Conservation (phyloP, 2,113 vertebrate genomes). For the Arvicanthis niloticus region DNA sequence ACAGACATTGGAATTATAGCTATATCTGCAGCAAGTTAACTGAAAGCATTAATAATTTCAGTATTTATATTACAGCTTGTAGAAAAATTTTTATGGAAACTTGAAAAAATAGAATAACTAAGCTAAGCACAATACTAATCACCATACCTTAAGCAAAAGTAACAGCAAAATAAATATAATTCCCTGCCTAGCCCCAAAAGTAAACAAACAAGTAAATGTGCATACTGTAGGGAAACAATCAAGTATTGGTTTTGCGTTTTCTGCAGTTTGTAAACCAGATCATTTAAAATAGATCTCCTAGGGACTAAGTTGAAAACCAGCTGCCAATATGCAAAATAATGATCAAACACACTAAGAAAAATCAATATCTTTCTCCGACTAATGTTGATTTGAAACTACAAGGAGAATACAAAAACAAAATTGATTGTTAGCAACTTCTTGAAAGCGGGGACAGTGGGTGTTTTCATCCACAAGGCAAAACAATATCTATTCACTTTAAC, state of each 20-base stretch:
- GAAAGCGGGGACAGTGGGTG: background rate
- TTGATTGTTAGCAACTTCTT: slow-evolving; percentile 28
- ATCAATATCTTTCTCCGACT: background rate
- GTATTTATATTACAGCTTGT: background rate
- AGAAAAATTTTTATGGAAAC: slow-evolving; percentile 3
- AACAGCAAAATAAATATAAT: slow-evolving; percentile 33
- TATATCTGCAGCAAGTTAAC: background rate
- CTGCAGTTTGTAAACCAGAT: background rate
- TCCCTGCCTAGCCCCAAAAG: background rate
- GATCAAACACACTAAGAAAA: slow-evolving; percentile 8
- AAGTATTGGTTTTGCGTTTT: background rate
- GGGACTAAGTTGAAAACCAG: slow-evolving; percentile 35
- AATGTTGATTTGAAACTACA: background rate
- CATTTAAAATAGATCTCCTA: slow-evolving; percentile 20
- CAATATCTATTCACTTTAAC: background rate
- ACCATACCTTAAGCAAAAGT: slow-evolving; percentile 26
- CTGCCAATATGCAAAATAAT: slow-evolving; percentile 44
- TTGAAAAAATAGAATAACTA: background rate
- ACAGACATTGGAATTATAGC: background rate
- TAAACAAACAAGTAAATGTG: slow-evolving; percentile 27
- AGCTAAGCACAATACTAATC: background rate
- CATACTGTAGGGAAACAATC: background rate
- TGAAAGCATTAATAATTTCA: background rate
- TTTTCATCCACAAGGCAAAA: background rate
- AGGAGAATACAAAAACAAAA: background rate